Conservation (phyloP, 2,888 invertebrate species). For the Steromphala cineraria region DNA sequence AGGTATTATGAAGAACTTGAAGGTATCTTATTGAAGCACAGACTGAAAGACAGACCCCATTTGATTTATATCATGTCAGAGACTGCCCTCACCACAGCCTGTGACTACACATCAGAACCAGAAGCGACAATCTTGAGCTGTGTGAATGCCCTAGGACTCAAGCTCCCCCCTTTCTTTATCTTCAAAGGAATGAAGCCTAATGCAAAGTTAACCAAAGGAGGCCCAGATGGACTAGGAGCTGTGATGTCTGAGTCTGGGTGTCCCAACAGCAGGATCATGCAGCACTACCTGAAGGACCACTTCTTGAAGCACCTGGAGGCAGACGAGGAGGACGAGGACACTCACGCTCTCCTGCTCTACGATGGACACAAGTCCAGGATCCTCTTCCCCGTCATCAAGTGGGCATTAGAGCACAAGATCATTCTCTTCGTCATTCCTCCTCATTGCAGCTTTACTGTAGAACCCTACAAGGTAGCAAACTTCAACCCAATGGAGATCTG, state of each 20-base stretch:
- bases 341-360: neutral
- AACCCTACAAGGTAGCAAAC: neutral
- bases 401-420: constrained; percentile 13
- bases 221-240: neutral
- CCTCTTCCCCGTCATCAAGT: neutral
- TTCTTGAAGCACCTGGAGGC: neutral
- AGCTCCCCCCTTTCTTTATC: constrained; percentile 13
- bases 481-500: constrained; percentile 7
- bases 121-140: constrained; percentile 3
- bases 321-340: neutral
- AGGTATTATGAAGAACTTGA: constrained; percentile 6
- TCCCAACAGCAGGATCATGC: constrained; percentile 1
- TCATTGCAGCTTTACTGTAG: neutral
- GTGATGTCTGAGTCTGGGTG: neutral
- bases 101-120: neutral
- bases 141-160: neutral
- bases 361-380: constrained; percentile 1
- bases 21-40: neutral
- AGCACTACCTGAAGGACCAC: constrained; percentile 7
- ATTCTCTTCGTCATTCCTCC: constrained; percentile 17
- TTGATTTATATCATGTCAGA: neutral
- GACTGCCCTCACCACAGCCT: neutral
- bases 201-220: neutral
- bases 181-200: constrained; percentile 5
- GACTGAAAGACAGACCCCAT: neutral